These are phyloP conservation scores for Eulemur albifrons DNA, from an alignment of 2,797 vertebrate species.

Conservation along the genomic window DNA sequence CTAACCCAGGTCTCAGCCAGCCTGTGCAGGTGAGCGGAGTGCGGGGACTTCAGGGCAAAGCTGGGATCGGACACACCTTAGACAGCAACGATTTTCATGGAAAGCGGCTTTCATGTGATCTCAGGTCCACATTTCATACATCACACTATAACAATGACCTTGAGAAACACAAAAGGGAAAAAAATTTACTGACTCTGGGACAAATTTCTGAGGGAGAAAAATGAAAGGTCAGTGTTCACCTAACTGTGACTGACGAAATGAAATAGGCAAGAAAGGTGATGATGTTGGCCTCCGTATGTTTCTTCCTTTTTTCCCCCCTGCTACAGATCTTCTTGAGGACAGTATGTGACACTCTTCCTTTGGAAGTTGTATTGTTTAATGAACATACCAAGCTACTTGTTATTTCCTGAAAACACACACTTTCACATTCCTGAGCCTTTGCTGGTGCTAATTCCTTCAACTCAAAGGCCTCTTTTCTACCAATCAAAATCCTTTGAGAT, in stretches of 20 bases:
- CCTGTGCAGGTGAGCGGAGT: neutral
- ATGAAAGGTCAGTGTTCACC: constrained; percentile 51
- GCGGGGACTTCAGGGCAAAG: neutral
- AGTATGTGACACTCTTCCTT: neutral
- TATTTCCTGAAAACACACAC: neutral
- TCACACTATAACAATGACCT: constrained; percentile 48
- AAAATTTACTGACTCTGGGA: neutral
- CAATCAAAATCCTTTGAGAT: constrained; percentile 1
- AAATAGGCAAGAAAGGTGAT: neutral
- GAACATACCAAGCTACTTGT: neutral
- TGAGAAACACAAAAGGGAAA: constrained; percentile 22
- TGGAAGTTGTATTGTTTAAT: neutral
- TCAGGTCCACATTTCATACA: neutral
- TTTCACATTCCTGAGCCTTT: neutral
- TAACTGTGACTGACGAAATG: constrained; percentile 52
- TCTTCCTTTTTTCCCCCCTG: too few species aligned
- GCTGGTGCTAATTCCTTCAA: neutral
- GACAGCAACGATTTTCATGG: neutral
- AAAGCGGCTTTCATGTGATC: neutral
- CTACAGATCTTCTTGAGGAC: neutral
- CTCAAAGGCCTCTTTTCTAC: neutral
- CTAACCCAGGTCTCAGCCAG: neutral
- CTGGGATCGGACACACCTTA: neutral
- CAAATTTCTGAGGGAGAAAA: constrained; percentile 54
- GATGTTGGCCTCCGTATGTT: neutral